Base-by-base conservation (phyloP, 2,888 invertebrate genomes). In the Macaria notata region DNA sequence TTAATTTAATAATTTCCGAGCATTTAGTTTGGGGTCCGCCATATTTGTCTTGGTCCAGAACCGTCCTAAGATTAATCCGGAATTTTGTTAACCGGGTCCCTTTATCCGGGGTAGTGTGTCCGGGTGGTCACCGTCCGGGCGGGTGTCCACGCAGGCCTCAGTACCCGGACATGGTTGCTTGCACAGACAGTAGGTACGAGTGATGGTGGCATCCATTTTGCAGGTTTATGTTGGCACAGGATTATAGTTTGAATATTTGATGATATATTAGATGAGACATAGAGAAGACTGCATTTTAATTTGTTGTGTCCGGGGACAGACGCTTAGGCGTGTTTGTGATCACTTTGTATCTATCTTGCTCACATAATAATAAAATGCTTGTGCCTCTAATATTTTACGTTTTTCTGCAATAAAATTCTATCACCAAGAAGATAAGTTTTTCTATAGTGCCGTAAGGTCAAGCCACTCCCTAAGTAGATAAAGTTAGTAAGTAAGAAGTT, bases 31-130 rank as follows among this genome's bases (percentile, higher is more conserved):
- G 72, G 59, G 75, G 76, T 67, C 78, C 75, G 77, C 81, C 83
- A 84, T 88, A 88, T 88, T 88, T 88, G 87, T 88, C 87, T 88
- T 88, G 80, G 79, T 78, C 81, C 79, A 73, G 84, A 85, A 84
- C 86, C 81, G 82, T 79, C 79, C 84, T 78, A 79, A 84, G 83
- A 86, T 86, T 88, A 89, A 87, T 84, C 81, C 83, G 71, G 78
- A 86, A 79, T 86, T 81, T 81, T 79, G 83, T 81, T 81, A 81
- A 75, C 74, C 78, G 59, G 49, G 76, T 76, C 79, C 77, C 81
- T 80, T 73, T 61, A 49, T 73, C 63, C 59, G 47, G 45, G 59
- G 30, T 44, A 8, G 54, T 50, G 54, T 54, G 31, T 0, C 49
- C 30, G 66, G 64, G 70, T 67, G 75, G 73, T 66, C 71, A 69